Base-by-base conservation (phyloP, 2,888 invertebrate genomes). In the Aethes cnicana region DNA sequence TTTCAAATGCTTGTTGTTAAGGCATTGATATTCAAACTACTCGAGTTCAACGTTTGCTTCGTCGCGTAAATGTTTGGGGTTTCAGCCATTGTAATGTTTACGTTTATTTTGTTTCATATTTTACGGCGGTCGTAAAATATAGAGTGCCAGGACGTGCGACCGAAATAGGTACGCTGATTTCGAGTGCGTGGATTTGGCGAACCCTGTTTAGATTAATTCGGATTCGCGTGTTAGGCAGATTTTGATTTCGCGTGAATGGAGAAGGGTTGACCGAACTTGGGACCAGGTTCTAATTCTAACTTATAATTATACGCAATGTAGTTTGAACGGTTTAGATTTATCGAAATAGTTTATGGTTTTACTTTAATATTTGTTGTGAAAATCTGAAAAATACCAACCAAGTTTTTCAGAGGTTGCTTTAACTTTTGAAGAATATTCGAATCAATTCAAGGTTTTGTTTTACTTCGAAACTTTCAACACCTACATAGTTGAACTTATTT, bases 21-120 rank as follows among this genome's bases (percentile, higher is more conserved):
- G n/a, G n/a, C n/a, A n/a, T n/a, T n/a, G n/a, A n/a, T n/a, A n/a
- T n/a, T n/a, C n/a, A n/a, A n/a, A n/a, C n/a, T n/a, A n/a, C 11
- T 23, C 3, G 12, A 18, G 42, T 49, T 41, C 41, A 20, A 43
- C 23, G 28, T 2, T 17, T 1, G 14, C 9, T 23, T 25, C 9
- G 33, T 36, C 47, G 41, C 42, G 36, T 46, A 39, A n/a, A 6
- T 9, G 39, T 14, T 17, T 25, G 25, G 32, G 11, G 39, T 20
- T 46, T 46, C 52, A 33, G 37, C 46, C 23, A 46, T 46, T 46
- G 32, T 52, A 33, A 44, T 46, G 32, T 46, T 52, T 52, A 39
- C 32, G 52, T 52, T 52, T 46, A 52, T 52, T 44, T 52, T 33
- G 39, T 52, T 33, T 46, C 52, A 52, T 52, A 52, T 33, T 39